Evolutionary conservation across 1,140 invertebrate species (phyloP).

Genomic region (Calycopis cecrops): DNA sequence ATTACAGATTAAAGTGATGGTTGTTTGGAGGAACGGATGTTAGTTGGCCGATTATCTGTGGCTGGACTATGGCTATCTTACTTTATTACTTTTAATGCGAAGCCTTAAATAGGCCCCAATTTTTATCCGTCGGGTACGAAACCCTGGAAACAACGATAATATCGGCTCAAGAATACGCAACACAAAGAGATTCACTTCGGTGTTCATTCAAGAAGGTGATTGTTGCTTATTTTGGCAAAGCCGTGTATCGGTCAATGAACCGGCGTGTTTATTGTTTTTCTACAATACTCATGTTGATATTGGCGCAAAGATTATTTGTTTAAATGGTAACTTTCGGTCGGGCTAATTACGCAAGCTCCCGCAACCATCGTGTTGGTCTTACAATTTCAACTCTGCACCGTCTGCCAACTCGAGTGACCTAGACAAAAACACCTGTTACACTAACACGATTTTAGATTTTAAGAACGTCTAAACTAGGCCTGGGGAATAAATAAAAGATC

Average conservation of each 20-base stretch:
- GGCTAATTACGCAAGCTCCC: conserved; percentile 16
- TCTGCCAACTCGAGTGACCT: neutral
- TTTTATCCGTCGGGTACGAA: no score
- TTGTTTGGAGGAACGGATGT: no score
- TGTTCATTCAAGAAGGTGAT: conserved; percentile 48
- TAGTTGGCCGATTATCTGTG: no score
- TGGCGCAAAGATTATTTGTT: conserved; percentile 68
- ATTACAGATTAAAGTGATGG: no score
- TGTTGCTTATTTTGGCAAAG: conserved; percentile 66
- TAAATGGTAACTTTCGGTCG: conserved; percentile 54
- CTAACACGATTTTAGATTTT: conserved; percentile 1
- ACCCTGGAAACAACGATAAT: no score
- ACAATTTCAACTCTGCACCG: neutral
- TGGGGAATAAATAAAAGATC: no score
- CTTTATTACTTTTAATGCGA: no score
- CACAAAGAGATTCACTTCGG: conserved; percentile 18
- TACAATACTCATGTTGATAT: conserved; percentile 59
- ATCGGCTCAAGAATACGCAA: no score
- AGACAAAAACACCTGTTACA: conserved; percentile 4
- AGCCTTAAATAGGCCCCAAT: no score
- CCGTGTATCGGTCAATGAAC: conserved; percentile 55
- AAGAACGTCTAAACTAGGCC: neutral
- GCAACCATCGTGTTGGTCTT: neutral
- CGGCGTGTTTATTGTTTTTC: conserved; percentile 65
- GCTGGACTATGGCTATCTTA: no score